A percentile compares a stretch with the other conserved stretches of the same genome.
Evolutionary conservation across 2,113 vertebrate genomes (phyloP).

Genomic region (human): DNA sequence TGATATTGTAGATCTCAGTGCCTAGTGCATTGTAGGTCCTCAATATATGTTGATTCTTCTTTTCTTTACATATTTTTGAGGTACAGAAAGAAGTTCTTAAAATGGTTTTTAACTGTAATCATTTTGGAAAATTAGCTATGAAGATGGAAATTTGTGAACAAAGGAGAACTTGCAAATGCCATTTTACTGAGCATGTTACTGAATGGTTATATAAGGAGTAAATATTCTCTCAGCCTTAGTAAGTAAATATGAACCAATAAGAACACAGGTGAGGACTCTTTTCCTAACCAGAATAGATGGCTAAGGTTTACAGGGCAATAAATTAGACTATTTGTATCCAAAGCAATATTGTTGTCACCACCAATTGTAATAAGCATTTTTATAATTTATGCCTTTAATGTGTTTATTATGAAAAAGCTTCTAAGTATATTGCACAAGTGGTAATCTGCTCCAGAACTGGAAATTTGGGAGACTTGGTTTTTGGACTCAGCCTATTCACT

Average conservation of each 20-base stretch:
- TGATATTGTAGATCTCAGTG: neutral
- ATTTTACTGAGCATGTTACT: neutral
- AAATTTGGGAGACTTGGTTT: slow-evolving; percentile 35
- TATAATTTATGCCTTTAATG: slow-evolving; percentile 66
- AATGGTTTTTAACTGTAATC: neutral
- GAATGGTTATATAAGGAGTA: neutral
- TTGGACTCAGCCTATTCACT: slow-evolving; percentile 39
- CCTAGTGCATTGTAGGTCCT: neutral
- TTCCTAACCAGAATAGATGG: neutral
- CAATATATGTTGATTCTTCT: neutral
- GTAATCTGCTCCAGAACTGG: neutral
- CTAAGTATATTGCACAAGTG: slow-evolving; percentile 34
- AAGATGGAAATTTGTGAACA: neutral
- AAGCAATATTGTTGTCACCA: slow-evolving; percentile 44
- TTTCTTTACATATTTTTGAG: neutral
- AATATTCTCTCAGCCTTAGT: slow-evolving; percentile 12
- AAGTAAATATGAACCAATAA: slow-evolving; percentile 11
- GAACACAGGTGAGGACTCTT: slow-evolving; percentile 21
- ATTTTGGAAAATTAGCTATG: slow-evolving; percentile 26
- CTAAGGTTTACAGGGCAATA: slow-evolving; percentile 6
- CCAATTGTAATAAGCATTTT: slow-evolving; percentile 58
- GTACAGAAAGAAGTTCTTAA: neutral
- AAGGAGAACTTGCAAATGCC: slow-evolving; percentile 16
- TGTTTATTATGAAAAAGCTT: slow-evolving; percentile 55
- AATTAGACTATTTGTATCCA: slow-evolving; percentile 43